Conservation (phyloP, 2,888 invertebrate genomes). For the Sinhomidia bicolor region DNA sequence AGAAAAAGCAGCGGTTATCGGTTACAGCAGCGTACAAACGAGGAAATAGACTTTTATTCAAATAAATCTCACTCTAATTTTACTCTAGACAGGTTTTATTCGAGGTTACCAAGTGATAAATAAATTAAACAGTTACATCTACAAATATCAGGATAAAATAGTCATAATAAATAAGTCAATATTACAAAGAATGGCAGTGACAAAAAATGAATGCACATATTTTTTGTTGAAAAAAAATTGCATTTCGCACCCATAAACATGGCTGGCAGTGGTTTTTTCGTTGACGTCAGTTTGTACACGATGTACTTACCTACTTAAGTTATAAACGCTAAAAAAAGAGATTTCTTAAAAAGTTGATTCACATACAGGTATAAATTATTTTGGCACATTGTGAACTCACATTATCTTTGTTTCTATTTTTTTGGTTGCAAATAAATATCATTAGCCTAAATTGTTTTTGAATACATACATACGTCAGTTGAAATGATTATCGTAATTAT, state of each 20-base stretch:
- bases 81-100: background rate
- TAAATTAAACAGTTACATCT: background rate
- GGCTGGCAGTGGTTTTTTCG: constrained; percentile 63
- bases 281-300: constrained; percentile 50
- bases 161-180: background rate
- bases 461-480: background rate
- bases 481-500: background rate
- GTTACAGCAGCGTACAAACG: constrained; percentile 6
- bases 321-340: background rate
- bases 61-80: constrained; percentile 1
- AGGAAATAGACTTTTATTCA: constrained; percentile 37
- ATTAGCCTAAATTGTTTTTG: background rate
- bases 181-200: constrained; percentile 59
- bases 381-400: background rate
- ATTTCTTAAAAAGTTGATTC: constrained; percentile 19
- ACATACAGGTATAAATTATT: constrained; percentile 6
- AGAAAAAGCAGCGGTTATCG: background rate
- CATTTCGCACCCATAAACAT: constrained; percentile 17
- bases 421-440: constrained; percentile 19
- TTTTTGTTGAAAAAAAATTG: background rate
- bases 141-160: constrained; percentile 7
- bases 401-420: background rate
- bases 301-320: background rate
- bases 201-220: constrained; percentile 37
- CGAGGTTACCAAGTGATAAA: background rate